Evolutionary conservation across 2,797 vertebrate genomes (phyloP), one percentile per base, ranked within the genome.

Genomic region (Champsocephalus esox): DNA sequence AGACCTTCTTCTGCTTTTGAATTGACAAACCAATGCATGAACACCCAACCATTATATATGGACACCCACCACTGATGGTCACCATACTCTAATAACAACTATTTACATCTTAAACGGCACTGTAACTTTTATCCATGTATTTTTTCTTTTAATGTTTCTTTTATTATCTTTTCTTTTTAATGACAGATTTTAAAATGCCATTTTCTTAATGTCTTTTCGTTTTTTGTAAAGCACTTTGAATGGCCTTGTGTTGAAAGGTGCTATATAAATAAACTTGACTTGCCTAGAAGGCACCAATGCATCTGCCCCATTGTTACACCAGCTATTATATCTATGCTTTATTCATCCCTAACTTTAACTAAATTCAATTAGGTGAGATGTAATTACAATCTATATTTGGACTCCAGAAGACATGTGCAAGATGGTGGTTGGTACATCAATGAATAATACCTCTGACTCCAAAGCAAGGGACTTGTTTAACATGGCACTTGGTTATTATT

Each of bases 21-120:
- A 89, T 83, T 88, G 77, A 86, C 79, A 82, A 89, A 82, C 76
- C 70, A 71, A 81, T 81, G 79, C 89, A 90, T 85, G 67, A 86
- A 89, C 75, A 87, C 56, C 74, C 65, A 59, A 59, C 76, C 62
- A 80, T 85, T 89, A 80, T 75, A 82, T 86, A 58, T 84, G 83
- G 76, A 89, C 76, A 83, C 9, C 77, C 75, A 87, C 12, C 59
- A 76, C 78, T 81, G 72, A 88, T 78, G 74, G 79, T 66, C 84
- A 58, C 83, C 75, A 87, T 72, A 70, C 70, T 75, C 84, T 84
- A 84, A 90, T 93, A 88, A 89, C 78, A 58, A 51, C 21, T 21
- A 21, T 21, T 21, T 21, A 21, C 21, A 21, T 21, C 21, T 21
- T 21, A 21, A 21, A 21, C 21, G 21, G 21, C 21, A 21, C 21